These are phyloP conservation scores for Chrysochloris asiatica DNA, from an alignment of 2,113 vertebrate species.

Conservation along the genomic window DNA sequence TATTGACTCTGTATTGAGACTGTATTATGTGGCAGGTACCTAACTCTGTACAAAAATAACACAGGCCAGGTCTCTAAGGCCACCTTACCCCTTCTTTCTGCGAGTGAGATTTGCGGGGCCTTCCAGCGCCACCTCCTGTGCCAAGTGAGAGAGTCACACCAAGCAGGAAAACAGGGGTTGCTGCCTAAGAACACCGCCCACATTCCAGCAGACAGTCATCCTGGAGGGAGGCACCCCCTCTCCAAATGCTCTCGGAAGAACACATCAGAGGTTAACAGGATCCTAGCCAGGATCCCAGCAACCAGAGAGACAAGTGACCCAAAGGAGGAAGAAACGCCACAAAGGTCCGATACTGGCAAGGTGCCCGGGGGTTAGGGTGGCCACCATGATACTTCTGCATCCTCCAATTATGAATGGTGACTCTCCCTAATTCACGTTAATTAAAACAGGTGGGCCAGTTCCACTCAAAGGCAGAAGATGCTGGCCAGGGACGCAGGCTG, in stretches of 20 bases:
- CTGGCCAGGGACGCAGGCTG: not conserved
- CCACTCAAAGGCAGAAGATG: not conserved
- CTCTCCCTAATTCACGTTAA: not conserved
- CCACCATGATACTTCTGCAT: not conserved
- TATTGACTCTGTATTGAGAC: not conserved
- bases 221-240: not conserved
- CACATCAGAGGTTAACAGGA: no score
- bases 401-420: not conserved
- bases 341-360: not conserved
- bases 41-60: not conserved
- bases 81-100: not conserved
- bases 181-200: not conserved
- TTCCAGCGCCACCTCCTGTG: not conserved
- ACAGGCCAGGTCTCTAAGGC: not conserved
- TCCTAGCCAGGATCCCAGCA: not conserved
- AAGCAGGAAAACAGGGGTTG: not conserved
- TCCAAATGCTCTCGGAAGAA: not conserved
- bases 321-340: not conserved
- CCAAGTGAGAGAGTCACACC: not conserved
- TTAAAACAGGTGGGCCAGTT: not conserved
- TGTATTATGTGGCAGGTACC: not conserved
- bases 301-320: not conserved
- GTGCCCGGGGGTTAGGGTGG: not conserved
- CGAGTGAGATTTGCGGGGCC: not conserved
- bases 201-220: not conserved